Percentiles rank a stretch among this genome's conserved stretches.
Evolutionary conservation across 2,888 invertebrate genomes (phyloP).

Genomic region (Lasiommata megera): DNA sequence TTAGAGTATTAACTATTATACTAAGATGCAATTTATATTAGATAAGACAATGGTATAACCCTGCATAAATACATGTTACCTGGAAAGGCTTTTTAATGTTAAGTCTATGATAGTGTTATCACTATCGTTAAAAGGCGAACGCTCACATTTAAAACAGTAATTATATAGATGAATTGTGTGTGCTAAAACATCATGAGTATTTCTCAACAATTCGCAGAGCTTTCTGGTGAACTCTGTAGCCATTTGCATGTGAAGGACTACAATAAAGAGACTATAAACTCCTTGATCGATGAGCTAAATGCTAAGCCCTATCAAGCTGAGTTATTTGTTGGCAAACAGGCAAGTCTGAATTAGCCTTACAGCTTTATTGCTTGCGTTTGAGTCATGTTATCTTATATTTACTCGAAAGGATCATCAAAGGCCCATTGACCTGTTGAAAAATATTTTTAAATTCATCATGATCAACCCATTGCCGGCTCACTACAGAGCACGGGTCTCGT

Average conservation of each 20-base stretch:
- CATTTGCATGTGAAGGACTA: constrained; percentile 60
- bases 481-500: too few relatives aligned
- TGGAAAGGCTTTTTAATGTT: not conserved
- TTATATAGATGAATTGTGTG: not conserved
- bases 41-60: too few relatives aligned
- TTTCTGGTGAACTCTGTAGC: constrained; percentile 63
- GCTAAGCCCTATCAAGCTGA: constrained; percentile 80
- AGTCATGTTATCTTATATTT: too few relatives aligned
- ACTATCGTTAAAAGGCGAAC: not conserved
- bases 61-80: not conserved
- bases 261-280: constrained; percentile 73
- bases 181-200: constrained; percentile 27
- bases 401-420: too few relatives aligned
- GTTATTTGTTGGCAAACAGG: constrained; percentile 68
- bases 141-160: not conserved
- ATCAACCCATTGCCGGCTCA: too few relatives aligned
- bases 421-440: too few relatives aligned
- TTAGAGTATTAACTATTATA: too few relatives aligned
- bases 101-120: not conserved
- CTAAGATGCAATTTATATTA: too few relatives aligned
- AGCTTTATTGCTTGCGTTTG: too few relatives aligned
- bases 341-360: constrained; percentile 52
- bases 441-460: too few relatives aligned
- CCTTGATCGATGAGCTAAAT: constrained; percentile 83
- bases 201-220: constrained; percentile 51